Base-by-base conservation (phyloP, 2,113 vertebrate genomes). In the Hyperopisus bebe region DNA sequence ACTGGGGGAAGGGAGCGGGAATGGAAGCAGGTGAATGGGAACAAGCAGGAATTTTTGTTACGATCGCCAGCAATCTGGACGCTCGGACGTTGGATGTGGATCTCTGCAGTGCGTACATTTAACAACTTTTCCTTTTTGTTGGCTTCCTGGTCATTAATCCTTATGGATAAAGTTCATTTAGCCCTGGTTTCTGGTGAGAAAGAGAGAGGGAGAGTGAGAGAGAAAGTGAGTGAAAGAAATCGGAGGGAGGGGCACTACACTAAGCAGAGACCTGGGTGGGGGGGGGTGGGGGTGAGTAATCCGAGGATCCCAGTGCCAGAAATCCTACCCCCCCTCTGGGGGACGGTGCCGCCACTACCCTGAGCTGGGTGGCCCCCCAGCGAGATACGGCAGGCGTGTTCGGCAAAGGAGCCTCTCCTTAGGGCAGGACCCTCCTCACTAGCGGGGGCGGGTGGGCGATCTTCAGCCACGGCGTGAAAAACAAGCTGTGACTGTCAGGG, bases 251-350 rank as follows among this genome's bases (percentile, higher is more conserved):
- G 35, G 39, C 53, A 10, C 86, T 31, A 62, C 35, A 21, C 17
- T n/a, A 55, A 62, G 47, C 51, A 42, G 27, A 88, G 86, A 27
- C 51, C 39, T 62, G 31, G 31, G n/a, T n/a, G n/a, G n/a, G n/a
- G n/a, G n/a, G n/a, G n/a, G n/a, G n/a, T n/a, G 50, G 51, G 51
- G 86, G 39, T 62, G 51, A 62, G 86, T 58, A 88, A 88, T 88
- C 86, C 39, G 86, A 88, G 86, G 35, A 62, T 62, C 86, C 15
- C 17, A 44, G 86, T 62, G 86, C 86, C 86, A 88, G 86, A 88
- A 88, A 88, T 21, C 31, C 86, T 62, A 88, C 51, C 86, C 50
- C 15, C 21, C 2, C 53, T 62, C 17, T 0, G 39, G 85, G 85
- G 85, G n/a, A 17, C 15, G 0, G 15, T 17, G 48, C 44, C 2